Evolutionary conservation across 2,888 invertebrate genomes (phyloP).

Genomic region (Achlya flavicornis): DNA sequence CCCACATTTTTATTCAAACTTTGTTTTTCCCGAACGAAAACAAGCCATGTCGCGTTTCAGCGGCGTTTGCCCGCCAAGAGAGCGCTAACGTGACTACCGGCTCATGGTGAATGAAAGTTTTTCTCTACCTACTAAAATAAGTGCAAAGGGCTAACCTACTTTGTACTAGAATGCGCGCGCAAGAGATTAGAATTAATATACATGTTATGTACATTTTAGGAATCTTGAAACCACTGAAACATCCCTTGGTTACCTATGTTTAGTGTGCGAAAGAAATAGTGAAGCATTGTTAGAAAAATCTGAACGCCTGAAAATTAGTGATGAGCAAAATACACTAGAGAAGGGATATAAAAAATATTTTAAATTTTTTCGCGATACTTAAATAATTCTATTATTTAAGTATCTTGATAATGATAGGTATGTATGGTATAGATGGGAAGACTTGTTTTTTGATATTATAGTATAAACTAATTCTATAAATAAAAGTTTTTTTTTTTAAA

Average conservation of each 20-base stretch:
- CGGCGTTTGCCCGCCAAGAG: constrained; percentile 62
- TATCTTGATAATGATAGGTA: too few relatives aligned
- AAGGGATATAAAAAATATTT: too few relatives aligned
- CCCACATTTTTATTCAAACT: constrained; percentile 77
- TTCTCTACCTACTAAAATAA: constrained; percentile 10
- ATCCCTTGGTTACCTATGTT: not conserved
- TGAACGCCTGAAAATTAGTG: constrained; percentile 10
- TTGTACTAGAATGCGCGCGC: constrained; percentile 53
- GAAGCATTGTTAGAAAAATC: constrained; percentile 4
- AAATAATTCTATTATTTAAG: too few relatives aligned
- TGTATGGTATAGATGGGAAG: too few relatives aligned
- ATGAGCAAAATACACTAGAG: not conserved
- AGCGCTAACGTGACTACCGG: constrained; percentile 62
- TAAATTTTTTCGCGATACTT: too few relatives aligned
- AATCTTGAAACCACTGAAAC: not conserved
- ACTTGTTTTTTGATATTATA: too few relatives aligned
- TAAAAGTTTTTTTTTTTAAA: too few relatives aligned
- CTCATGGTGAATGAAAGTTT: constrained; percentile 56
- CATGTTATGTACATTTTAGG: not conserved
- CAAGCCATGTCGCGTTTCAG: constrained; percentile 46
- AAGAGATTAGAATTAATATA: constrained; percentile 23
- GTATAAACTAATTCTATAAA: too few relatives aligned
- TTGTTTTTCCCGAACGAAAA: constrained; percentile 45
- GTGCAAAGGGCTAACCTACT: constrained; percentile 10
- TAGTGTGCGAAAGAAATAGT: not conserved